Conservation (phyloP, 2,888 invertebrate genomes). For the Eurytoma adleriae region DNA sequence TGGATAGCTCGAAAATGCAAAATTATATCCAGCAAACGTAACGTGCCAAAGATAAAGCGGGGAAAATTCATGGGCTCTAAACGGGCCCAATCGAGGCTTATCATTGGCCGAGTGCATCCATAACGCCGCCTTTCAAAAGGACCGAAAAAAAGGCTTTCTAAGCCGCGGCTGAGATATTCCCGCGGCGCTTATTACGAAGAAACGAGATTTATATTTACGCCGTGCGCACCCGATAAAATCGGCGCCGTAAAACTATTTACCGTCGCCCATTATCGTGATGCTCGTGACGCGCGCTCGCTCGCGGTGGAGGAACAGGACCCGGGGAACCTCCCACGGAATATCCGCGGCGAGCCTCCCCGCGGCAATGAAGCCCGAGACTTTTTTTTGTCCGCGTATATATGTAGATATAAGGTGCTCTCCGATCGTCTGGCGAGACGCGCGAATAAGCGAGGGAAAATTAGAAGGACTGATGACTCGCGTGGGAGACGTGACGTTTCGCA, state of each 20-base stretch:
- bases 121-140: too few species aligned
- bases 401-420: background rate
- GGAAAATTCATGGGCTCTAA: background rate
- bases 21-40: too few species aligned
- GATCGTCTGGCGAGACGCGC: conserved; percentile 9
- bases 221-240: conserved; percentile 51
- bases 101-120: too few species aligned
- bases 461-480: background rate
- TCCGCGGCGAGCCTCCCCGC: conserved; percentile 53
- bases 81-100: background rate
- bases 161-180: background rate
- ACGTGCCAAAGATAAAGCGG: background rate
- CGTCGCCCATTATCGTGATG: conserved; percentile 51
- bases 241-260: conserved; percentile 50
- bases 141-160: too few species aligned
- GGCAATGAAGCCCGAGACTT: conserved; percentile 10
- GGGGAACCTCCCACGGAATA: conserved; percentile 67
- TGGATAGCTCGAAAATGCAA: too few species aligned
- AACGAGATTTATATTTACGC: conserved; percentile 40
- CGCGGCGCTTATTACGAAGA: conserved; percentile 4
- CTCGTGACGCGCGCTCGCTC: conserved; percentile 36
- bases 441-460: background rate
- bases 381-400: background rate
- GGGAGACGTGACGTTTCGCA: too few species aligned
- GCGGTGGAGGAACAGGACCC: conserved; percentile 52